Evolutionary conservation across 2,797 vertebrate species (phyloP), one percentile per base, ranked within the genome.

Genomic region (Lindbergichthys nudifrons): DNA sequence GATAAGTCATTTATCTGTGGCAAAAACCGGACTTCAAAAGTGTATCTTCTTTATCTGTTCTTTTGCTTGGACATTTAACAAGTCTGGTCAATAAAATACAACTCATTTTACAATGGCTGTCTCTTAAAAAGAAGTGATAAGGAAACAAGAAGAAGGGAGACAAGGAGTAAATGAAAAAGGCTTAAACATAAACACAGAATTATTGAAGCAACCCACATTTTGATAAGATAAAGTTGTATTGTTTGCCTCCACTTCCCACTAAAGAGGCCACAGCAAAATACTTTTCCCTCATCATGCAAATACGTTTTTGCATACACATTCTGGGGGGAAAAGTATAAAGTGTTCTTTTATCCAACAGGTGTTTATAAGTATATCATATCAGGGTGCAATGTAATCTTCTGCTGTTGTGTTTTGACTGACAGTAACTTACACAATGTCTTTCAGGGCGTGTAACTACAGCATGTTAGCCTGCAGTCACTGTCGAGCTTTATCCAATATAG

Each of bases 281-380:
- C 48, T 57, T 26, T 30, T 42, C 67, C 8, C 32, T 36, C 32
- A 9, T 10, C 41, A 64, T 78, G 68, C 46, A 58, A 60, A 81
- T 16, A 13, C 39, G 18, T 6, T 15, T 52, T 5, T 19, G 10
- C n/a, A 12, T 12, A 12, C 47, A 26, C 32, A 36, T 36, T 36
- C 32, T 36, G 5, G 32, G 32, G 32, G 32, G 2, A 23, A 51
- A 52, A 52, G 48, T 42, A 26, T 12, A 54, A 46, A 5, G 8
- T 52, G 19, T 52, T 42, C 36, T 23, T 5, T 47, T 32, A 4
- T 3, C 26, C 6, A 9, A 12, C 15, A 9, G 43, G 50, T 51
- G 32, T 19, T 10, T 1, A 18, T 30, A 8, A 14, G 4, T 26
- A 19, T 15, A 61, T 12, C 48, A 4, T 10, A 0, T 7, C 6